phyloP scores from a whole-genome alignment of 2,113 vertebrate genomes.

The Lagenorhynchus albirostris region DNA sequence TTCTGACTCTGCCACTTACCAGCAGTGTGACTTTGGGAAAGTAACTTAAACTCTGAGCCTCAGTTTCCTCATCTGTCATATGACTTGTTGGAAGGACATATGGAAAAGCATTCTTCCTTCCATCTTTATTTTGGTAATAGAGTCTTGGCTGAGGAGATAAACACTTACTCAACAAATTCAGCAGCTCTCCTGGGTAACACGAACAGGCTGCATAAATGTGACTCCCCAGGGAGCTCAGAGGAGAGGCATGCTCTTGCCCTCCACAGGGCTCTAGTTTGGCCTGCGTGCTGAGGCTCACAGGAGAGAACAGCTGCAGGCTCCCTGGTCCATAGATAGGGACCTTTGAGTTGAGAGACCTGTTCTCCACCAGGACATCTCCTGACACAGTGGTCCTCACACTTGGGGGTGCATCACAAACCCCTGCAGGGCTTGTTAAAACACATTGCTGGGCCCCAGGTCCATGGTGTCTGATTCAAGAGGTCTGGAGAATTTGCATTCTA shows the following conservation, averaged over 20 bases:
- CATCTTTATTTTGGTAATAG: neutral
- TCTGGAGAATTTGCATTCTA: neutral
- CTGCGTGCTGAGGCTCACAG: neutral
- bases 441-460: neutral
- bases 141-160: constrained; percentile 16
- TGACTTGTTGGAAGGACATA: neutral
- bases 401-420: neutral
- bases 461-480: neutral
- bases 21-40: neutral
- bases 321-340: neutral
- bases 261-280: neutral
- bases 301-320: neutral
- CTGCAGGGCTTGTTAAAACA: neutral
- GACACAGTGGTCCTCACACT: neutral
- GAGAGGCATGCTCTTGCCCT: neutral
- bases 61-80: constrained; percentile 13
- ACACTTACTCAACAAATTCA: neutral
- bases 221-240: neutral
- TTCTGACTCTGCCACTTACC: neutral
- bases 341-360: neutral
- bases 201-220: neutral
- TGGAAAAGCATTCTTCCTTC: neutral
- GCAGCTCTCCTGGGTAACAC: neutral
- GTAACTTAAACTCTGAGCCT: neutral
- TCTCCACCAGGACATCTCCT: neutral